Evolutionary conservation across 1,140 invertebrate species (phyloP).

Genomic region (Drosophila mayri): DNA sequence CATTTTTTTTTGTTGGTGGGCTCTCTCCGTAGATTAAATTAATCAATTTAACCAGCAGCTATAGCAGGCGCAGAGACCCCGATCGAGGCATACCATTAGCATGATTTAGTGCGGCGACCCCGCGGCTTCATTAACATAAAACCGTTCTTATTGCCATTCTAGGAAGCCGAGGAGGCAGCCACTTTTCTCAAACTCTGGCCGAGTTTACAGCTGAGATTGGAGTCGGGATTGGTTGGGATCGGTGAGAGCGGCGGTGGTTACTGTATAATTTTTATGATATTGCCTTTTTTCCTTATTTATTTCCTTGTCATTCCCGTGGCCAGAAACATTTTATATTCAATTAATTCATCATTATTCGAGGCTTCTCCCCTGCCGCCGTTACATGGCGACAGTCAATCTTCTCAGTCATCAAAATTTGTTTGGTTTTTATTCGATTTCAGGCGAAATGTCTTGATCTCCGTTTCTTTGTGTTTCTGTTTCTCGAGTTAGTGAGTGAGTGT

Average conservation of each 20-base stretch:
- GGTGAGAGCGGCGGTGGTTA: constrained; percentile 57
- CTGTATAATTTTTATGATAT: constrained; percentile 83
- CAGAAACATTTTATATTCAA: constrained; percentile 73
- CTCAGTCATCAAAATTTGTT: constrained; percentile 65
- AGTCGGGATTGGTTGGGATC: neutral
- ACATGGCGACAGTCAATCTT: constrained; percentile 39
- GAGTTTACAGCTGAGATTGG: constrained; percentile 40
- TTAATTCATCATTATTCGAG: constrained; percentile 81
- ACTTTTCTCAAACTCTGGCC: constrained; percentile 33
- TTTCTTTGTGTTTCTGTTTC: constrained; percentile 17
- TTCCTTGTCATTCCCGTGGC: constrained; percentile 47
- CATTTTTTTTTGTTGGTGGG: neutral
- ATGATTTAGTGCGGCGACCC: constrained; percentile 64
- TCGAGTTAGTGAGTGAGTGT: constrained; percentile 15
- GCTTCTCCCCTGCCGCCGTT: constrained; percentile 48
- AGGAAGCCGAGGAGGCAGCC: constrained; percentile 39
- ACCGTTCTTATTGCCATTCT: constrained; percentile 69
- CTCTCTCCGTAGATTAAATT: constrained; percentile 65
- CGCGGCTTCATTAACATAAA: constrained; percentile 72
- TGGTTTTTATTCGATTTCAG: constrained; percentile 77
- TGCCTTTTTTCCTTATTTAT: constrained; percentile 51
- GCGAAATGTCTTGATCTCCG: constrained; percentile 61
- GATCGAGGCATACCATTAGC: constrained; percentile 63
- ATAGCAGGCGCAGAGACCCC: neutral
- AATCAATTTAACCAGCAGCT: constrained; percentile 76